Conservation (phyloP, 1,140 invertebrate species). For the Ephestia elutella region DNA sequence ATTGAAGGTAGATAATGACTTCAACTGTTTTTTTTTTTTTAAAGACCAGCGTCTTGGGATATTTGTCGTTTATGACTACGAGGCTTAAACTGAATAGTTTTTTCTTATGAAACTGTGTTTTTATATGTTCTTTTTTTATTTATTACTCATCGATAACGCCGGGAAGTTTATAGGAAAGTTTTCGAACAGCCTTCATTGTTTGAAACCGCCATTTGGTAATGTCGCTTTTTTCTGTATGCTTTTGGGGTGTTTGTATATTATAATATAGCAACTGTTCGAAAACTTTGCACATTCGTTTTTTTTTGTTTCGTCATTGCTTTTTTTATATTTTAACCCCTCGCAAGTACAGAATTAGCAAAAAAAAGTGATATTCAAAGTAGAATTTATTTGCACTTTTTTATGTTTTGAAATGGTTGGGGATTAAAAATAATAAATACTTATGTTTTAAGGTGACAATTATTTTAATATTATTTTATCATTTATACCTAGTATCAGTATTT, state of each 20-base stretch:
- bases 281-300: constrained; percentile 73
- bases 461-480: too few relatives aligned
- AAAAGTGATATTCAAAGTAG: too few relatives aligned
- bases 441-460: too few relatives aligned
- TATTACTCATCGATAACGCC: constrained; percentile 44
- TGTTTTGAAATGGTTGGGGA: background rate
- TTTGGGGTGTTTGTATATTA: constrained; percentile 50
- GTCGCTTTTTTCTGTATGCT: constrained; percentile 45
- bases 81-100: constrained; percentile 43
- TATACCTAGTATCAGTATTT: too few relatives aligned
- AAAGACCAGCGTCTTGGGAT: too few relatives aligned
- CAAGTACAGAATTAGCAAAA: too few relatives aligned
- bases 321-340: background rate
- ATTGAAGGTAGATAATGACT: too few relatives aligned
- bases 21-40: too few relatives aligned
- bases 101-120: constrained; percentile 48
- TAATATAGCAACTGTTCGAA: constrained; percentile 75
- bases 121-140: constrained; percentile 48
- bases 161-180: constrained; percentile 74
- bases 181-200: constrained; percentile 81
- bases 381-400: constrained; percentile 12
- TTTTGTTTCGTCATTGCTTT: constrained; percentile 47
- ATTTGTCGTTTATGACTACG: background rate
- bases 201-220: constrained; percentile 72
- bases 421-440: too few relatives aligned